Conservation (phyloP, 2,797 vertebrate species). For the Thalassophryne amazonica region DNA sequence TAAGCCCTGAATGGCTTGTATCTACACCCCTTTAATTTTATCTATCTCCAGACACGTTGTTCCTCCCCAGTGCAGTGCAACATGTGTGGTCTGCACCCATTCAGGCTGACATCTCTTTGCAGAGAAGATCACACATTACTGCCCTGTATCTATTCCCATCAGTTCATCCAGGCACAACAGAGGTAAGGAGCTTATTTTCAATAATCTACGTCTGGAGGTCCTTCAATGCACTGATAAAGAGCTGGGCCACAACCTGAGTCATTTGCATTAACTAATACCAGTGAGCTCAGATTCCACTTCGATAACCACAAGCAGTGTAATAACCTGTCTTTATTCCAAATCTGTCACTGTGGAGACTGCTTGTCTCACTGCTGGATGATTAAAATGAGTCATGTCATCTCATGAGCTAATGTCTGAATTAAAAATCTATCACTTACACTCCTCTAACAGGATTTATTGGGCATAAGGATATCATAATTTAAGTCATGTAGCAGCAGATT, state of each 20-base stretch:
- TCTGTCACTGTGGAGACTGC: no score
- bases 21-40: constrained; percentile 25
- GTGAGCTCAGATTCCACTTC: neutral
- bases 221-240: constrained; percentile 35
- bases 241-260: constrained; percentile 10
- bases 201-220: constrained; percentile 19
- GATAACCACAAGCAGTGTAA: no score
- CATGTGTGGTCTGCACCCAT: constrained; percentile 22
- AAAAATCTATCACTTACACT: constrained; percentile 46
- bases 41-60: neutral
- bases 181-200: constrained; percentile 55
- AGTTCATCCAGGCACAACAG: constrained; percentile 19
- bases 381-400: constrained; percentile 32
- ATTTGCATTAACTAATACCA: neutral
- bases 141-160: constrained; percentile 29
- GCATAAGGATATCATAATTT: constrained; percentile 40
- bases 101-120: constrained; percentile 39
- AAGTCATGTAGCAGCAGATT: constrained; percentile 44
- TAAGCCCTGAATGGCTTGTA: constrained; percentile 29
- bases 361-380: constrained; percentile 2
- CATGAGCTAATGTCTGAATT: constrained; percentile 42
- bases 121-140: constrained; percentile 36
- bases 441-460: constrained; percentile 41
- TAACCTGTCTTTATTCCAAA: no score
- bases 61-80: neutral